These are phyloP conservation scores for Watsonalla cultraria DNA, from an alignment of 2,888 invertebrate genomes.

Conservation along the genomic window DNA sequence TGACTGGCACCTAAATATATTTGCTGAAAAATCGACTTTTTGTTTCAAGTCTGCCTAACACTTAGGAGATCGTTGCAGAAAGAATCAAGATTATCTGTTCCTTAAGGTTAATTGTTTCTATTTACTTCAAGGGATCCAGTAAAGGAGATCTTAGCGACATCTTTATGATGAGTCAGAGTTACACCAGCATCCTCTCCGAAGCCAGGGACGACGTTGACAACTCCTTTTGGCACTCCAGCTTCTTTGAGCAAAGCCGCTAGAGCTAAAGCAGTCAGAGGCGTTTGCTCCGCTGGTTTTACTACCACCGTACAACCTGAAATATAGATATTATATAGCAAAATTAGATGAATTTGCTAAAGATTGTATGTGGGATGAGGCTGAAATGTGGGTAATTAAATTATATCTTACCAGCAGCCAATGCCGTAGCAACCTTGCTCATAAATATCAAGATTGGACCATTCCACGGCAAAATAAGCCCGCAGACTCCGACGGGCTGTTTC, in stretches of 20 bases:
- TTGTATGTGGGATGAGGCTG: no score
- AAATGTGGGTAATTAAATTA: no score
- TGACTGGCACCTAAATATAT: no score
- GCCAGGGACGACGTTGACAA: conserved; percentile 93
- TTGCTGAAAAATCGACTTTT: no score
- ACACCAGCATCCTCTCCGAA: conserved; percentile 87
- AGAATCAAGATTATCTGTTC: no score
- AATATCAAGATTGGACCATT: conserved; percentile 93
- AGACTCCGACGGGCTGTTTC: conserved; percentile 80
- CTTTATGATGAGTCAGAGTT: conserved; percentile 83
- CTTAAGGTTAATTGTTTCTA: no score
- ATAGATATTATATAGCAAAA: no score
- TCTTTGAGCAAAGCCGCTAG: conserved; percentile 88
- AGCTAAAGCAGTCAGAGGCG: conserved; percentile 91
- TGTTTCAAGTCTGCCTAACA: no score
- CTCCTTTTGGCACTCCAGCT: conserved; percentile 94
- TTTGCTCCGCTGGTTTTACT: conserved; percentile 96
- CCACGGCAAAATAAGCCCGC: conserved; percentile 94
- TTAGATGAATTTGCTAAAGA: no score
- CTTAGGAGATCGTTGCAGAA: no score
- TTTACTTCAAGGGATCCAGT: conserved; percentile 57
- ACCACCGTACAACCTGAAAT: conserved; percentile 85
- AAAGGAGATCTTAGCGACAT: conserved; percentile 93
- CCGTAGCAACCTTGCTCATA: conserved; percentile 91
- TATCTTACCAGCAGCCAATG: conserved; percentile 69